phyloP scores from a whole-genome alignment of 1,140 invertebrate genomes.

The Lepidurus apus region DNA sequence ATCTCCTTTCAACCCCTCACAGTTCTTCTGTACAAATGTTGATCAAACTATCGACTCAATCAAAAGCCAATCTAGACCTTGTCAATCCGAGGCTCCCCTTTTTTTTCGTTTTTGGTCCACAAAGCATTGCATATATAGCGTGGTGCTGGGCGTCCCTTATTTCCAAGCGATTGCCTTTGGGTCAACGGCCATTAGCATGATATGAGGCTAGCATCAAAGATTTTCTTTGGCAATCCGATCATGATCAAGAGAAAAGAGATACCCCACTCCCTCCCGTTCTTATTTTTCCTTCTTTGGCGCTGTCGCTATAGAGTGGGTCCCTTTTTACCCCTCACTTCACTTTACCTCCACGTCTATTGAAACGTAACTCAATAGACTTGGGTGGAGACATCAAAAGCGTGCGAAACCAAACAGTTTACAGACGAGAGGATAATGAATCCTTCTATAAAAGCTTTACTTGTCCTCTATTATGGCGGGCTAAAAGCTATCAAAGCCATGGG shows the following conservation, averaged over 20 bases:
- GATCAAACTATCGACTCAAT: conserved; percentile 12
- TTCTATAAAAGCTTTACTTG: conserved; percentile 15
- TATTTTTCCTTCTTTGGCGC: neutral
- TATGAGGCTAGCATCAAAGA: conserved; percentile 19
- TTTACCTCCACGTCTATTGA: conserved; percentile 13
- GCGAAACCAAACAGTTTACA: conserved; percentile 21
- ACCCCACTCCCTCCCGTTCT: neutral
- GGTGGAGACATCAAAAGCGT: conserved; percentile 21
- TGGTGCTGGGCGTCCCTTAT: neutral
- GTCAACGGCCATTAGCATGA: conserved; percentile 21
- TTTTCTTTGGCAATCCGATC: conserved; percentile 19
- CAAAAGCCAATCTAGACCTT: conserved; percentile 19
- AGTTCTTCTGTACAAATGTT: conserved; percentile 5
- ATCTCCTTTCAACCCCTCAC: neutral
- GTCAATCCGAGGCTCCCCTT: neutral
- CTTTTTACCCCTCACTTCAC: conserved; percentile 21
- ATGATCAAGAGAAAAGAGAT: conserved; percentile 11
- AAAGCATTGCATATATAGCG: conserved; percentile 8
- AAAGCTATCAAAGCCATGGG: conserved; percentile 9
- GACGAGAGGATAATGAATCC: conserved; percentile 21
- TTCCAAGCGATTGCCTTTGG: conserved; percentile 13
- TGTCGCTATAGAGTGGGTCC: conserved; percentile 4
- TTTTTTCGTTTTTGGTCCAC: neutral
- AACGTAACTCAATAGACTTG: conserved; percentile 22
- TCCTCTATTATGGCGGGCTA: conserved; percentile 13